Base-by-base conservation (phyloP, 2,797 vertebrate species). In the Lepidocolaptes lacrymiger region DNA sequence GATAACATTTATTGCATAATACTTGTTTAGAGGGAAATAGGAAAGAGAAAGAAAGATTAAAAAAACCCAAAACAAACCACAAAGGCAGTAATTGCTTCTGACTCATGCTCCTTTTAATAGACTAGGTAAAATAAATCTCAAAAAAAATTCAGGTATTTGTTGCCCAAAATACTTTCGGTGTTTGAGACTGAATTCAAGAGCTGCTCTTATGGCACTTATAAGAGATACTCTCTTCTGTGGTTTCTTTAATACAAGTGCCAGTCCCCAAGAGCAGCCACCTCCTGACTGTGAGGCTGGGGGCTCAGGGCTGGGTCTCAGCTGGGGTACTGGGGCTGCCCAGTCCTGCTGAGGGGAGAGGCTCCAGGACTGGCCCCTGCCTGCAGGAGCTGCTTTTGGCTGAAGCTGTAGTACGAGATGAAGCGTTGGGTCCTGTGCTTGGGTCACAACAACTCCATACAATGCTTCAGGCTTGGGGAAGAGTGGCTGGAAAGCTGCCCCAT, bases 241-340 rank as follows among this genome's bases (percentile, higher is more conserved):
- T 69, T 77, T 66, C 56, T 51, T 71, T 18, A 14, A 24, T 7
- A 9, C 22, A 28, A 37, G 14, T 15, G 7, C 22, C 67, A 68
- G 46, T 20, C 14, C 28, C 26, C 0, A 1, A 28, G 14, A 61
- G 17, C 22, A 61, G 19, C 6, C 11, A 17, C 14, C 14, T 61
- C 36, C 46, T 18, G 32, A 21, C n/a, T 28, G 10, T 0, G 43
- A 26, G 30, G 10, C 19, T 2, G 0, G 6, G 51, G 43, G 18
- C 43, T 7, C 8, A 7, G 63, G 27, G 49, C 26, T 41, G 4
- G 18, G 13, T 66, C 37, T 30, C 55, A 14, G 16, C 19, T 15
- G 9, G 13, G 21, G 15, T 5, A 30, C 15, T 7, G 14, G 13
- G 21, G 10, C 23, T 77, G 66, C 9, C 20, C 0, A 0, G 1